Evolutionary conservation across 2,797 vertebrate species (phyloP), one percentile per base, ranked within the genome.

Genomic region (Oreortyx pictus): DNA sequence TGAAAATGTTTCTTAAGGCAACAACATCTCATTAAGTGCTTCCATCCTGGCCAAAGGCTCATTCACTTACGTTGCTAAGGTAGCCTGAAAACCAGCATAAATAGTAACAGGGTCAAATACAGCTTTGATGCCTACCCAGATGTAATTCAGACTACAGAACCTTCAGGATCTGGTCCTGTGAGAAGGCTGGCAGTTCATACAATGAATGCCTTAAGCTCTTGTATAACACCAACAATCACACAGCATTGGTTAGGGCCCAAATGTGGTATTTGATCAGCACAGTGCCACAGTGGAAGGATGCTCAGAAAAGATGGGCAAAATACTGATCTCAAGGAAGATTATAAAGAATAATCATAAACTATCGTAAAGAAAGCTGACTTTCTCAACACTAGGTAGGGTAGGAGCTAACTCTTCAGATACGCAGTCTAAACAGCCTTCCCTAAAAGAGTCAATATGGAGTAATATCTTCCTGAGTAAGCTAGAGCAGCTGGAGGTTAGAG

Each of bases 231-330:
- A 59, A 15, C 2, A 19, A 80, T 19, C 1, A 2, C 18, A n/a
- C 56, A 59, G 4, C 6, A 5, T 0, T 22, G 31, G 15, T 33
- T 9, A 60, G 57, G 66, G 27, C 37, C 37, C 68, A 62, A 4
- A 3, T 12, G 5, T n/a, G 7, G 29, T 60, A 65, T 4, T 4
- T 25, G 20, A 35, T 46, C 24, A 59, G 33, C 19, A 60, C 8
- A 23, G 2, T 8, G 4, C 35, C 5, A 7, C 0, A 0, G 25
- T 7, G 15, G 14, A 57, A 68, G 16, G 43, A 29, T 68, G 77
- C 54, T 80, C 29, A 18, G 35, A 47, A 20, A 31, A 64, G n/a
- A 43, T 5, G 19, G 9, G 9, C 31, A 77, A 66, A 75, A 76
- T 27, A 29, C 35, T 1, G 12, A 86, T 23, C 54, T 72, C 56